Conservation (phyloP, 2,888 invertebrate species). For the Latrodectus hesperus region DNA sequence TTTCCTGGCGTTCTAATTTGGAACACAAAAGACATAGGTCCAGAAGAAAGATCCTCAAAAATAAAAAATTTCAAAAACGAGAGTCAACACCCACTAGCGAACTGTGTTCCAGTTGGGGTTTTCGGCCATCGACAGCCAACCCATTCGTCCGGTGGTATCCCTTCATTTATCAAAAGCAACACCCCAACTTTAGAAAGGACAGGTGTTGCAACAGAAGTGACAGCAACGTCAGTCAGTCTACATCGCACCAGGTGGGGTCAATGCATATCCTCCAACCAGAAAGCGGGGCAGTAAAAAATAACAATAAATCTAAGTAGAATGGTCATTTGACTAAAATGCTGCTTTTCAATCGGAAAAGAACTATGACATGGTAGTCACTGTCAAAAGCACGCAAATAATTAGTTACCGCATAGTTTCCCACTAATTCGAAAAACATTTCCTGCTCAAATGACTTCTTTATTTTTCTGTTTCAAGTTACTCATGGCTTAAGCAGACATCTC, state of each 20-base stretch:
- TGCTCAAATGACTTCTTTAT: too few relatives aligned
- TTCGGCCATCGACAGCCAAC: conserved; percentile 54
- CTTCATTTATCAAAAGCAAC: conserved; percentile 61
- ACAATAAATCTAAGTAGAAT: too few relatives aligned
- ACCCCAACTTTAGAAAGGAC: conserved; percentile 49
- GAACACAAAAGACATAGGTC: conserved; percentile 22
- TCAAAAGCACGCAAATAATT: too few relatives aligned
- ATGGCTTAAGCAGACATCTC: too few relatives aligned
- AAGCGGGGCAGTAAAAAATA: too few relatives aligned
- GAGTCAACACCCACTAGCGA: conserved; percentile 38
- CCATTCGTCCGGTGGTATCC: conserved; percentile 51
- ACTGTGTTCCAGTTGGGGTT: conserved; percentile 38
- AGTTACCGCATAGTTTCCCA: too few relatives aligned
- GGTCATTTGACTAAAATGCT: too few relatives aligned
- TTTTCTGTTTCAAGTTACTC: too few relatives aligned
- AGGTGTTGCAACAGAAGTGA: conserved; percentile 51
- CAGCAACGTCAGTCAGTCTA: conserved; percentile 44
- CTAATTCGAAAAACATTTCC: too few relatives aligned
- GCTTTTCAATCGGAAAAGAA: too few relatives aligned
- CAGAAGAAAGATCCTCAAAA: conserved; percentile 14
- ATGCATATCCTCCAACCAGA: conserved; percentile 8
- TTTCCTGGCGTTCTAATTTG: conserved; percentile 24
- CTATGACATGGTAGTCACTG: too few relatives aligned
- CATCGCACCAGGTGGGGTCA: conserved; percentile 63
- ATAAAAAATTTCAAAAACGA: conserved; percentile 20